Conservation (phyloP, 64 coral and sea anemone species). For the Pocillopora damicornis region DNA sequence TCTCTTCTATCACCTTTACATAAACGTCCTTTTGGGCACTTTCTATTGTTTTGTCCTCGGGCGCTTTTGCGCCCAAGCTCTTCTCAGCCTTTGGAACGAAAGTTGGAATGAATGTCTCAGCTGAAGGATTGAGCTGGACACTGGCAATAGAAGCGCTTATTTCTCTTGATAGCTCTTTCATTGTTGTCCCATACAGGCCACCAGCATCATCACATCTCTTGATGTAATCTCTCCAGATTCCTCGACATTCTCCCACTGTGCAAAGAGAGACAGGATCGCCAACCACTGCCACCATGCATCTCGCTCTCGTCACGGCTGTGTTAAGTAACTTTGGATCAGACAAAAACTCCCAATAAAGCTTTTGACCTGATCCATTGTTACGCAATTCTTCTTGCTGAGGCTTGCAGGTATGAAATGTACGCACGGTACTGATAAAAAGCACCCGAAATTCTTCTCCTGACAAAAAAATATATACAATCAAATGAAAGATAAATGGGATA, state of each 20-base stretch:
- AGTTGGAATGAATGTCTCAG: constrained; percentile 36
- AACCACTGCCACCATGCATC: constrained; percentile 62
- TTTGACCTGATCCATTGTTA: neutral
- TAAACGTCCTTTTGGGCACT: neutral
- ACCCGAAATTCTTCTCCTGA: constrained; percentile 52
- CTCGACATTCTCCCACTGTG: constrained; percentile 60
- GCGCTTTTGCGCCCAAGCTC: neutral
- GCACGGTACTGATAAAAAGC: constrained; percentile 59
- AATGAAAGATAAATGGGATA: too few species aligned
- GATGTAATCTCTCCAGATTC: constrained; percentile 67
- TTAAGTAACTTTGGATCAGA: constrained; percentile 76
- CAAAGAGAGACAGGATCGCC: constrained; percentile 78
- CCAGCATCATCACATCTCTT: constrained; percentile 35
- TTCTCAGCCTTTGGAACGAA: neutral
- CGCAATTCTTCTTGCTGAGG: neutral
- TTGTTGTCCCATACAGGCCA: constrained; percentile 40
- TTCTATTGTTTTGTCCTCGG: neutral
- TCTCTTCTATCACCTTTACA: neutral
- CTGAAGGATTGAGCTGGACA: constrained; percentile 36
- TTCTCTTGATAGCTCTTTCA: constrained; percentile 34
- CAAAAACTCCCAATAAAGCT: constrained; percentile 66
- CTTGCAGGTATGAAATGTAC: constrained; percentile 45
- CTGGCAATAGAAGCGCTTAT: constrained; percentile 19
- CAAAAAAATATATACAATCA: neutral
- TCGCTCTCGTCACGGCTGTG: constrained; percentile 75